Base-by-base conservation (phyloP, 2,797 vertebrate species). In the Gouania willdenowi region DNA sequence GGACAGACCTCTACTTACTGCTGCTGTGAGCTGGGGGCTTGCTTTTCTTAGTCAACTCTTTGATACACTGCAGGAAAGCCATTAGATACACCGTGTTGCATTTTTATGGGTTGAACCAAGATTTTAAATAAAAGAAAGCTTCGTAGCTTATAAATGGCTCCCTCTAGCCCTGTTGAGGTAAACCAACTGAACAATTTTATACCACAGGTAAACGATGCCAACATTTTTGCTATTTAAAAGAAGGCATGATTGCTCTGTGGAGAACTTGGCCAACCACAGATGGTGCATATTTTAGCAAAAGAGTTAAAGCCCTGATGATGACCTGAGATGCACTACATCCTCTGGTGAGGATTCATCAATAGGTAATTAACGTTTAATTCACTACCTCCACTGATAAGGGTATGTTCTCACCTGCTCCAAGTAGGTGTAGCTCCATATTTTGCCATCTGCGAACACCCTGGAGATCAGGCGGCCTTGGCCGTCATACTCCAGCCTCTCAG, bases 391-490 rank as follows among this genome's bases (percentile, higher is more conserved):
- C 20, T 16, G 41, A 2, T 35, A 10, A 15, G 41, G 45, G 23
- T 32, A 36, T 63, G 60, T 60, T 20, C 82, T 76, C 83, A 99
- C 96, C 94, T 98, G 95, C 80, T 99, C 97, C 49, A 98, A 67
- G 61, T 99, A 97, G 0, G 96, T 98, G 84, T 98, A 99, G 65
- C 94, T 98, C 97, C 97, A 99, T 1, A 92, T 97, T 87, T 98
- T 98, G n/a, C 96, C 95, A 55, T 99, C 96, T n/a, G 95, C 93
- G 60, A 98, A 98, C 66, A 93, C 90, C 40, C 92, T 88, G 29
- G 95, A 94, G 13, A 95, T 88, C 29, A 99, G 88, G 10, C 95
- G 92, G 7, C 95, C 95, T 70, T 97, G 95, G 26, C 80, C 81
- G 17, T 99, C 96, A 15, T 97, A 96, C 56, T 96, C 96, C 0